These are phyloP conservation scores for Eupeodes luniger DNA, from an alignment of 2,888 invertebrate genomes.

Conservation along the genomic window DNA sequence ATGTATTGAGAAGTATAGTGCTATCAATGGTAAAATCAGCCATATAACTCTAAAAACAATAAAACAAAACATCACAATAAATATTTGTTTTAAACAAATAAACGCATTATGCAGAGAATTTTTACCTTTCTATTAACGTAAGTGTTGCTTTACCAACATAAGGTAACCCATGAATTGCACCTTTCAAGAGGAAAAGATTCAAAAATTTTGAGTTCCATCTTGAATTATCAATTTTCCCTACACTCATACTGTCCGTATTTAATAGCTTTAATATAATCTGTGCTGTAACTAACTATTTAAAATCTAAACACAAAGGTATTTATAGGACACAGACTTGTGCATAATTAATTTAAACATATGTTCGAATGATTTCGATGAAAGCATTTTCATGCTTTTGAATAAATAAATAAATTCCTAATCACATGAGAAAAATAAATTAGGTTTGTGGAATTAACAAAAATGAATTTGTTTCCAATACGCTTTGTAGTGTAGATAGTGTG, in stretches of 20 bases:
- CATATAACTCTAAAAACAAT: slow-evolving; percentile 78
- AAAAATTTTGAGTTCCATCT: slow-evolving; percentile 68
- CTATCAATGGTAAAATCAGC: slow-evolving; percentile 79
- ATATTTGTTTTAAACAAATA: slow-evolving; percentile 5
- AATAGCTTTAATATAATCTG: not conserved
- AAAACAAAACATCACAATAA: slow-evolving; percentile 34
- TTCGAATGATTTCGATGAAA: no score
- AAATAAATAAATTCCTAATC: no score
- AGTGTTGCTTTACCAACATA: slow-evolving; percentile 79
- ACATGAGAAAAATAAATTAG: no score
- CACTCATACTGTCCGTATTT: not conserved
- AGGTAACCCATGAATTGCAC: slow-evolving; percentile 81
- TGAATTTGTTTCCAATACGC: no score
- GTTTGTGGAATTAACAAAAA: no score
- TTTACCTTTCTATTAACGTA: slow-evolving; percentile 79
- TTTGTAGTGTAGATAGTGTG: no score
- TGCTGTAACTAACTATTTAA: no score
- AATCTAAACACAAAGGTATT: no score
- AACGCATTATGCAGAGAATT: not conserved
- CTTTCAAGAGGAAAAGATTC: slow-evolving; percentile 80
- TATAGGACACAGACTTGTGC: no score
- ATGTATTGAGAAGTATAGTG: slow-evolving; percentile 79
- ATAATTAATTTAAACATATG: no score
- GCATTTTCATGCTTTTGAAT: no score
- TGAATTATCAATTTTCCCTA: not conserved